Base-by-base conservation (phyloP, 2,888 invertebrate species). In the Coremacera marginata region DNA sequence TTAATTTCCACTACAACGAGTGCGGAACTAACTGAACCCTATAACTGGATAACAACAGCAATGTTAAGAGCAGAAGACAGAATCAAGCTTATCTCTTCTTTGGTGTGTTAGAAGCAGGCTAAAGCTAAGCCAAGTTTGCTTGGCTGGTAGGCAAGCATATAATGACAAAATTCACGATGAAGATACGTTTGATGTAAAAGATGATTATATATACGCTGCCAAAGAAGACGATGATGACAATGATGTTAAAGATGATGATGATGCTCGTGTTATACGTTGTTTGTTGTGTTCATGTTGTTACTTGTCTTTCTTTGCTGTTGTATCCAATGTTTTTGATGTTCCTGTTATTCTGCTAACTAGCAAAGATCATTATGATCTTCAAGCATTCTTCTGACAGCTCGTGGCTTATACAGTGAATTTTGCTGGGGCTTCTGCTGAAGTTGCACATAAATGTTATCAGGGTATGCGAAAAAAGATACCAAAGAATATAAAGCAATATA, bases 1-100 rank as follows among this genome's bases (percentile, higher is more conserved):
- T 70, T 52, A 52, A 52, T 52, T 70, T 44, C 52, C 52, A 55
- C 19, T 70, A 8, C 70, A 70, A 52, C 52, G 55, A 70, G 55
- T 55, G 52, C 70, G 31, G 31, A 63, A 63, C 63, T 63, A 63
- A 63, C 25, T 31, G 63, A 31, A 60, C 57, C 57, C 22, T 60
- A 27, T 11, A 11, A 63, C 3, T 31, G 27, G 27, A 34, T 31
- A 63, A 31, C 34, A 31, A 63, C 31, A 27, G 31, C 63, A 27
- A 63, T n/a, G 14, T 11, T 25, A 11, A 27, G n/a, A 60, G 60
- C 1, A 8, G 37, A 31, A 37, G 8, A 37, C 4, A 37, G 4
- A 44, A 44, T 44, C 14, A 2, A 44, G 44, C 3, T 14, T 14
- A 11, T 44, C 11, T 44, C 44, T 14, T 44, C 2, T 11, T 14